A percentile compares a stretch with the other conserved stretches of the same genome.
These are phyloP conservation scores for Lophura nycthemera DNA, from an alignment of 2,113 vertebrate genomes.

Conservation along the genomic window DNA sequence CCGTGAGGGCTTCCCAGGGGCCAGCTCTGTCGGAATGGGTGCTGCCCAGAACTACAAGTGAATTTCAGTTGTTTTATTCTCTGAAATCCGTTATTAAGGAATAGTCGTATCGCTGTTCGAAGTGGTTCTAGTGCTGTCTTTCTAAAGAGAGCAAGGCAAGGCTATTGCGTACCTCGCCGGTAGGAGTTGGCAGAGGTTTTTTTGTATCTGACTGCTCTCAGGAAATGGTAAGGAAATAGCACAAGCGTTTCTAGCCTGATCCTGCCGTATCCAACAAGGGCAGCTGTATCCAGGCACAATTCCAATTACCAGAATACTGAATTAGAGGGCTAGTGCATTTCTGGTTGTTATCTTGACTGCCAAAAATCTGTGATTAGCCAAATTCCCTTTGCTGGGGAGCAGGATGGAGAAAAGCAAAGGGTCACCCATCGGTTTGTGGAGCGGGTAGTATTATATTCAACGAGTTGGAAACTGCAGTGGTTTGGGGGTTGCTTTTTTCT, in stretches of 20 bases:
- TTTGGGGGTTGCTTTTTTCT: neutral
- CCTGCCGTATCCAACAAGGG: neutral
- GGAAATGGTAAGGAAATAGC: neutral
- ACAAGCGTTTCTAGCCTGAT: neutral
- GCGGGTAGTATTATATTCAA: neutral
- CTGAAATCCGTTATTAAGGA: neutral
- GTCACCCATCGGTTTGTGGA: neutral
- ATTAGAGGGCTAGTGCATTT: neutral
- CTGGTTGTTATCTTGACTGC: neutral
- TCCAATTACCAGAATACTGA: neutral
- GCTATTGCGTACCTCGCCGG: neutral
- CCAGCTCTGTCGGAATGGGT: too few species aligned
- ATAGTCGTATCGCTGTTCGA: neutral
- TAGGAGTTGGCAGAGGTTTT: neutral
- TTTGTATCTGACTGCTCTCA: fast-evolving
- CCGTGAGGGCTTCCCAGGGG: neutral
- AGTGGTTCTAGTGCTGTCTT: neutral
- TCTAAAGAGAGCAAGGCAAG: neutral
- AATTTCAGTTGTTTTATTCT: too few species aligned
- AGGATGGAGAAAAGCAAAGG: neutral
- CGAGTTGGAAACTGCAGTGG: neutral
- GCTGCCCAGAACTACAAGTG: neutral
- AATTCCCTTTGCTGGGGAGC: neutral
- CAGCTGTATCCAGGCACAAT: neutral
- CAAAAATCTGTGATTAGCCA: neutral